A percentile compares a stretch with the other conserved stretches of the same genome.
phyloP scores from a whole-genome alignment of 2,113 vertebrate species.

The rat (Rattus norvegicus) region GRCr8 NC_086023.1:158058001-158058500 shows the following conservation, averaged over 20 bases:
- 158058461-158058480: no score
- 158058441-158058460: no score
- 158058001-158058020: not conserved
- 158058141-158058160: not conserved
- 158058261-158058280: not conserved
- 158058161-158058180: not conserved
- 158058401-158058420: no score
- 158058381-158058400: no score
- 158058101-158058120: not conserved
- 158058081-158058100: not conserved
- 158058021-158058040: not conserved
- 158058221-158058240: conserved; percentile 31
- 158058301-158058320: no score
- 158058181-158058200: not conserved
- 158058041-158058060: not conserved
- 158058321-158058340: no score
- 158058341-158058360: no score
- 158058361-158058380: no score
- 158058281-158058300: not conserved
- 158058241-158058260: not conserved
- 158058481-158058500: not conserved
- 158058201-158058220: not conserved
- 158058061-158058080: rapidly evolving
- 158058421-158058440: no score
- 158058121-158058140: not conserved